Evolutionary conservation across 2,113 vertebrate genomes (phyloP), one percentile per base, ranked within the genome.

Genomic region (Tetraodon nigroviridis): DNA sequence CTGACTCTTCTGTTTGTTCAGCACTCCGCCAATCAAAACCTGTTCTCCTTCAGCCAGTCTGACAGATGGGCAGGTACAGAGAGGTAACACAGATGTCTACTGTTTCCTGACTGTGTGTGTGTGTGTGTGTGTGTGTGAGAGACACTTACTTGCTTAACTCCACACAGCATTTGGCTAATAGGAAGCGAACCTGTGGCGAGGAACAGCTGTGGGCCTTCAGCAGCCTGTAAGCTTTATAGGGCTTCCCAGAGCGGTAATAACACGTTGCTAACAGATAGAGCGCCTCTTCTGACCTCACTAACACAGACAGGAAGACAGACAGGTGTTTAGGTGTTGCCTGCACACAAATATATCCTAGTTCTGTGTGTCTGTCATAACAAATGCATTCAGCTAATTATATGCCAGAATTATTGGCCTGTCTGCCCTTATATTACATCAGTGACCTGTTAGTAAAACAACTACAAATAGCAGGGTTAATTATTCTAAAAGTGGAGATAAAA

Each of bases 1-100:
- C 69, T 97, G 93, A 90, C 92, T 98, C 91, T 96, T 98, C 87
- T 97, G 95, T 85, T 97, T 99, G 88, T 96, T 98, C 80, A 99
- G 87, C 49, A 98, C 94, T 66, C 97, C 96, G 74, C 96, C 97
- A 80, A 95, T 95, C 72, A 99, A 87, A 80, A 98, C 95, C 89
- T 98, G 97, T 69, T 98, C 97, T 59, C 95, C 95, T 87, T 99
- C 97, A 71, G 97, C 95, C 71, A 98, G 87, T 84, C 97, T 99
- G 90, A 41, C 1, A 54, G 11, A 58, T 44, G 75, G 46, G 73
- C 24, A 68, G 32, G 52, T 7, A 24, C 22, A 40, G 5, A 41
- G 32, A 40, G 21, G 15, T 7, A 24, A 37, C 32, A 37, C 32
- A 12, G 49, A 10, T 4, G 3, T 44, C 42, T 44, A 16, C 42